Evolutionary conservation across 2,888 invertebrate genomes (phyloP), one percentile per base, ranked within the genome.

Genomic region (Steinernema scapterisci): DNA sequence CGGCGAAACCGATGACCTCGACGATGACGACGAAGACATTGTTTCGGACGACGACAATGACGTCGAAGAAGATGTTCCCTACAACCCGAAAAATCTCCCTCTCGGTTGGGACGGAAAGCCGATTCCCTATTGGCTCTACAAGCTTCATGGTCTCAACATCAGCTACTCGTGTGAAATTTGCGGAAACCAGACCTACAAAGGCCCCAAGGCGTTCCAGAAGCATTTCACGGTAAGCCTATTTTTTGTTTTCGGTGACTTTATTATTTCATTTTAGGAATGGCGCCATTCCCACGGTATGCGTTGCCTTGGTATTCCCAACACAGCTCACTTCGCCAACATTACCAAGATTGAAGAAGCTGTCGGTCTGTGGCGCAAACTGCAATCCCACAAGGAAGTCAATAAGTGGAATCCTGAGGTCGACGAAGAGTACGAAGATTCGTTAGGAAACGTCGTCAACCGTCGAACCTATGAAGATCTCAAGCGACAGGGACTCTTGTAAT

Each of bases 131-230:
- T 85, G 84, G 85, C 75, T 85, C 89, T 99, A 99, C 90, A 99
- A 99, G 89, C 90, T 99, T 6, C 99, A 99, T 88, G 99, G 99
- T 0, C 90, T 99, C 11, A 99, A 99, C 89, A 96, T 99, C 78
- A 96, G 95, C 88, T 99, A 97, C 89, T 95, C 94, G 76, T 99
- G 99, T 88, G 99, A 99, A 89, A 99, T 99, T 81, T 99, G 99
- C 88, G 99, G 99, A 27, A 99, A 99, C 90, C 88, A 88, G 74
- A 79, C 83, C 5, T 99, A 99, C 90, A 96, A 90, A 93, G 99
- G 99, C 0, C 99, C 99, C 0, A 99, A 99, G 89, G 97, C 99
- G 23, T 99, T 99, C 89, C 99, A 99, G 89, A 91, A 97, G 70
- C 99, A 99, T 89, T 99, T 99, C 90, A 96, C 97, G 0, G 91